Conservation (phyloP, 2,888 invertebrate species). For the Cacoxenus indagator region DNA sequence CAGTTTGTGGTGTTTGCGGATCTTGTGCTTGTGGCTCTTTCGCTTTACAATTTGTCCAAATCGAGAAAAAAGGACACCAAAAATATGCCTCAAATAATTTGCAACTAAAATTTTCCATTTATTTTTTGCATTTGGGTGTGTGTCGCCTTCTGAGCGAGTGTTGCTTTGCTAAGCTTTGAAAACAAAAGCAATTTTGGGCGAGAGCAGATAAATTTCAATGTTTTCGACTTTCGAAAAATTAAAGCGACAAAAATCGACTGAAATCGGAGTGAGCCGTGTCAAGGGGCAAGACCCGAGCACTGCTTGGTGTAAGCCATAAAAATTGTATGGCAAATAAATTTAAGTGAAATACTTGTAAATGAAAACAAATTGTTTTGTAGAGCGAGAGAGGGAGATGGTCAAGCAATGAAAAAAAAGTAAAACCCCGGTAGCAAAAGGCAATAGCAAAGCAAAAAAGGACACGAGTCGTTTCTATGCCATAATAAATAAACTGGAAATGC, state of each 20-base stretch:
- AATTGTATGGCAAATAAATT: slow-evolving; percentile 58
- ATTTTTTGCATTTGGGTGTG: neutral
- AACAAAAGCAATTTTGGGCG: neutral
- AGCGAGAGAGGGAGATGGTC: neutral
- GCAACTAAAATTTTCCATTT: neutral
- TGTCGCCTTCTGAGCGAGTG: neutral
- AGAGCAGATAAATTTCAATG: no score
- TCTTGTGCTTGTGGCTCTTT: neutral
- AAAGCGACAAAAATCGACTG: neutral
- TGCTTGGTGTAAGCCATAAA: slow-evolving; percentile 47
- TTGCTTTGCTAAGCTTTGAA: neutral
- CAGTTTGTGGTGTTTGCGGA: neutral
- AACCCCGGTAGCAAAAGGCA: neutral
- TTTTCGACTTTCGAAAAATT: neutral
- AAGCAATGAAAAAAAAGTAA: neutral
- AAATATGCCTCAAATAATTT: neutral
- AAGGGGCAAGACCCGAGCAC: no score
- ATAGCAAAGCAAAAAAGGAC: neutral
- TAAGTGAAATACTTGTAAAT: slow-evolving; percentile 63
- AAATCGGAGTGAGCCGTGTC: neutral
- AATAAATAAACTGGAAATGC: slow-evolving; percentile 16
- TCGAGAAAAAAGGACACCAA: neutral
- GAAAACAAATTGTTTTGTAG: slow-evolving; percentile 51
- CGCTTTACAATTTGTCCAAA: neutral
- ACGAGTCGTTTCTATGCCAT: neutral